Base-by-base conservation (phyloP, 2,888 invertebrate species). In the Parnassius glacialis region DNA sequence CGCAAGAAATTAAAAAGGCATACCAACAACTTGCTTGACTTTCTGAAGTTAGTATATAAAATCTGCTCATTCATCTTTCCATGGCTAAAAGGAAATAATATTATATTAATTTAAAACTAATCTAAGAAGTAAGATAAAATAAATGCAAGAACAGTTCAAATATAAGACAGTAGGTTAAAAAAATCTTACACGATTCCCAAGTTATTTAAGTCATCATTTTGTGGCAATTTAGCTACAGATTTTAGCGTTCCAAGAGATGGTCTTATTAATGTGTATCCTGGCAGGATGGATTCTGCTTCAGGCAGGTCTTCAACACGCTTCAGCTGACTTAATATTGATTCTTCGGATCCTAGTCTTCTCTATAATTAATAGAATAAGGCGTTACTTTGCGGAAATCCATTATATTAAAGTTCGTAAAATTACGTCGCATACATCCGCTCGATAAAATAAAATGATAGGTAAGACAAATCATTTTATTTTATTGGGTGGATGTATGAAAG, bases 231-330 rank as follows among this genome's bases (percentile, higher is more conserved):
- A 0, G 71, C 68, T 0, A 80, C 67, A 2, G 86, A 84, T 42
- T 77, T 75, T 2, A 84, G 73, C 70, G 76, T 78, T 0, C 64
- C 70, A 0, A 61, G 48, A 0, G 74, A 45, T 3, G 85, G 85
- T 41, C 71, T 75, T 3, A 84, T 61, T 41, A 84, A 67, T 0
- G 81, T 74, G 13, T 84, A 81, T 0, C 85, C 86, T 1, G 87
- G 84, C 2, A 73, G 56, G 0, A 80, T 68, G 0, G 72, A 71
- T 9, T 75, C 72, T 0, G 71, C 69, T 64, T 65, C 59, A 0
- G 81, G 82, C 16, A 81, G 61, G 41, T 81, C 70, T 64, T 78
- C 72, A 0, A 71, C 68, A 3, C 71, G 52, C 42, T 50, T 53
- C 0, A 77, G 77, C 0, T 50, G 48, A 16, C 60, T 64, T 41